Evolutionary conservation across 2,888 invertebrate species (phyloP).

Genomic region (Cheilosia vernalis): DNA sequence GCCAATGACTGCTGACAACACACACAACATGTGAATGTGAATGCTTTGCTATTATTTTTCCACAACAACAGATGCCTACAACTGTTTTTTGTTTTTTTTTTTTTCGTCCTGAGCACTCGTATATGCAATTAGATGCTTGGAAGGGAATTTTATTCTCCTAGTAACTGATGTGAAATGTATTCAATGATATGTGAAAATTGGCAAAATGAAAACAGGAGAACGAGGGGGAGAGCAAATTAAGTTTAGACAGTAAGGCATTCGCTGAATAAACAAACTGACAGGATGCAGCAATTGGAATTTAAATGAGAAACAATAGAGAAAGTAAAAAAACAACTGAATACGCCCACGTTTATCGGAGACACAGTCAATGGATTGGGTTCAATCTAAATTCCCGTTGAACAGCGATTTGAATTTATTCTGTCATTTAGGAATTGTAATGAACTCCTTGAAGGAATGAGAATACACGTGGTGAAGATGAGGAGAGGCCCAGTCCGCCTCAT

Average conservation of each 20-base stretch:
- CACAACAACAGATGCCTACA: constrained; percentile 50
- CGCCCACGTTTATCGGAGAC: background rate
- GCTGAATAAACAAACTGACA: constrained; percentile 20
- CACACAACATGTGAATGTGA: constrained; percentile 42
- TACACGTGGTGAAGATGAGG: too few relatives aligned
- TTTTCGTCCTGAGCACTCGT: background rate
- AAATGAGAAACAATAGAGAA: constrained; percentile 16
- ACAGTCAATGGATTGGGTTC: background rate
- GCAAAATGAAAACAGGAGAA: background rate
- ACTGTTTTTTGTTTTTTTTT: background rate
- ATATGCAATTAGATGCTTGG: constrained; percentile 62
- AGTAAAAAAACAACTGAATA: constrained; percentile 6
- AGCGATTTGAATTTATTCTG: background rate
- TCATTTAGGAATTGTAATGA: background rate
- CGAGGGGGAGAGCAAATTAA: constrained; percentile 1
- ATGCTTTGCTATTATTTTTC: constrained; percentile 26
- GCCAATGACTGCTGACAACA: background rate
- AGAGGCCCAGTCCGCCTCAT: too few relatives aligned
- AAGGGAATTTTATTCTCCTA: constrained; percentile 43
- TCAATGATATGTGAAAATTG: constrained; percentile 45
- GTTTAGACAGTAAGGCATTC: constrained; percentile 17
- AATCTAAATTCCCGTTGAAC: background rate
- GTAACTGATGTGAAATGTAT: constrained; percentile 31
- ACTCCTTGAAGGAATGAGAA: too few relatives aligned
- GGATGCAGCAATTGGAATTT: constrained; percentile 59